Evolutionary conservation across 2,797 vertebrate species (phyloP).

Genomic region (Malurus leucopterus): DNA sequence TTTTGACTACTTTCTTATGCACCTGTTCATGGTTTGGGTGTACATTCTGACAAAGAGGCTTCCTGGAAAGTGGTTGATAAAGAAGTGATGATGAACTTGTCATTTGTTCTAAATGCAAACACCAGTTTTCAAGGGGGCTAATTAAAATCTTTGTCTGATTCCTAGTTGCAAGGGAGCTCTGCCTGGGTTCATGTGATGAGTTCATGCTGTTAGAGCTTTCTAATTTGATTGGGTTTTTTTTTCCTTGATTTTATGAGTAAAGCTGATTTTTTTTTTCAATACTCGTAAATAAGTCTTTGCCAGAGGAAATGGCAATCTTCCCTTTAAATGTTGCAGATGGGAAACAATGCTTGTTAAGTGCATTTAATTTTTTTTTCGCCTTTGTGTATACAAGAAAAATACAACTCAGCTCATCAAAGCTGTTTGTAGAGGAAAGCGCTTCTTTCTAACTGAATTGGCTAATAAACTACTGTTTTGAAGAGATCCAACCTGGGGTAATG

Average conservation of each 20-base stretch:
- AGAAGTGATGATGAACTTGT: slow-evolving; percentile 63
- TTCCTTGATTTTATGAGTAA: neutral
- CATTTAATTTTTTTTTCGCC: neutral
- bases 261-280: slow-evolving; percentile 25
- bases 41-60: neutral
- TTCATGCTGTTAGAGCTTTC: slow-evolving; percentile 54
- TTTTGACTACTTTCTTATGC: neutral
- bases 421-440: neutral
- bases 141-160: slow-evolving; percentile 78
- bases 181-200: slow-evolving; percentile 25
- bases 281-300: neutral
- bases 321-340: neutral
- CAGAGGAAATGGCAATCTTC: neutral
- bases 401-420: neutral
- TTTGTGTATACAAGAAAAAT: neutral
- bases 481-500: neutral
- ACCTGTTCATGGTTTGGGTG: neutral
- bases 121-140: slow-evolving; percentile 78
- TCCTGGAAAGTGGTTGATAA: slow-evolving; percentile 46
- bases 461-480: slow-evolving; percentile 4
- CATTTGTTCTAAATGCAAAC: slow-evolving; percentile 46
- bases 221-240: slow-evolving; percentile 44
- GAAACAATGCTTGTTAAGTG: neutral
- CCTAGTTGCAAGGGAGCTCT: slow-evolving; percentile 64
- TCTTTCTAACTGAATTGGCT: neutral